Evolutionary conservation across 1,140 invertebrate species (phyloP), one percentile per base, ranked within the genome.

Genomic region (Tetramorium alpestre): DNA sequence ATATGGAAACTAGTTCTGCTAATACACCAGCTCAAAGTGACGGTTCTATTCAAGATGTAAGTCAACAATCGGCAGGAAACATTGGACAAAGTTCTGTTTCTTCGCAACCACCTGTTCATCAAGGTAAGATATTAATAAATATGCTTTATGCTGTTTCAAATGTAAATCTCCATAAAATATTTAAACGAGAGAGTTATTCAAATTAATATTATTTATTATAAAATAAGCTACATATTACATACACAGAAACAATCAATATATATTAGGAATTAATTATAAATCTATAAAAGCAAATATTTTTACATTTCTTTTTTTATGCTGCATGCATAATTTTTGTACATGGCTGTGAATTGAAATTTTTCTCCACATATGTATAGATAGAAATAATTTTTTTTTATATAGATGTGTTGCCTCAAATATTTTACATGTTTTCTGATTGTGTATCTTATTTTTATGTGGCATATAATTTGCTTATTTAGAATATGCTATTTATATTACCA

Each of bases 1-100:
- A 94, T 77, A 95, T 95, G 94, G 94, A 94, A 87, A 95, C 92
- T 62, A 94, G 92, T 91, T 92, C 94, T 11, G 89, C 94, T 18
- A 87, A 92, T 72, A 94, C 94, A 47, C 94, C 94, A 11, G 93
- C 93, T 38, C 94, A 94, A 91, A 94, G 91, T 85, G 94, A 95
- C 76, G 92, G 91, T 28, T 93, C 94, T 47, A 92, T 95, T 78
- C 94, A 95, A 87, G 93, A 95, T 77, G 92, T 94, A 18, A 94
- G 92, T 90, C 94, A 95, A 81, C 94, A 94, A 85, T 91, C 93
- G 16, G 92, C 88, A 22, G 90, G 90, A 70, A 94, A 94, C 51
- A 91, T 93, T 49, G 91, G 87, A 11, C 94, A 94, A 87, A 93
- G 92, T 92, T 92, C 94, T 69, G 89, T 92, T 58, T 80, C 93